Percentiles rank a stretch among this genome's conserved stretches.
Conservation (phyloP, 2,888 invertebrate species). For the Gisinianus flammeolus region DNA sequence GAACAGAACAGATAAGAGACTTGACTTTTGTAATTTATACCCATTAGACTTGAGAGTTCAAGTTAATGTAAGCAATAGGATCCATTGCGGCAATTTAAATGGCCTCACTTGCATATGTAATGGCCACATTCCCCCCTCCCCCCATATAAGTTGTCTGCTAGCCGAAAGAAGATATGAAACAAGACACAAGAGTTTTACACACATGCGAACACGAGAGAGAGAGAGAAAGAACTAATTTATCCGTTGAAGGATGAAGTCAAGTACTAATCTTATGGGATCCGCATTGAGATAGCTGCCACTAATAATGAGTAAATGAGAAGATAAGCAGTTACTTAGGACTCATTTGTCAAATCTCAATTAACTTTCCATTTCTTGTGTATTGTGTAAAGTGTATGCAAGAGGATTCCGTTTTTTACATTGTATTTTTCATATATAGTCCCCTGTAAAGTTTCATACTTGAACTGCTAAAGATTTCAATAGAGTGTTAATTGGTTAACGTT, state of each 20-base stretch:
- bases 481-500: neutral
- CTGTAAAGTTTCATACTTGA: neutral
- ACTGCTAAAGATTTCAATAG: neutral
- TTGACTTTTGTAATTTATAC: neutral
- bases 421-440: too few species aligned
- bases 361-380: neutral
- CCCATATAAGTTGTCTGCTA: neutral
- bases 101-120: neutral
- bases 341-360: slow-evolving; percentile 38
- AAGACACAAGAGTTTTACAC: too few species aligned
- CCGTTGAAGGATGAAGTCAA: slow-evolving; percentile 3
- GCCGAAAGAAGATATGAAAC: too few species aligned
- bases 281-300: slow-evolving; percentile 14
- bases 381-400: too few species aligned
- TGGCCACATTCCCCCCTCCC: too few species aligned
- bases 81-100: neutral
- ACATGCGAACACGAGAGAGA: too few species aligned
- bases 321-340: slow-evolving; percentile 23
- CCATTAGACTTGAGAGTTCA: neutral
- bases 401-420: too few species aligned
- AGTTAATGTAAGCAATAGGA: neutral
- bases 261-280: slow-evolving; percentile 15
- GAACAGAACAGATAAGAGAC: neutral
- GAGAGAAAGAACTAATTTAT: slow-evolving; percentile 14
- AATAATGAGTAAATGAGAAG: slow-evolving; percentile 28